A percentile compares a stretch with the other conserved stretches of the same genome.
Evolutionary conservation across 2,113 vertebrate species (phyloP).

Genomic region (Vulpes lagopus): DNA sequence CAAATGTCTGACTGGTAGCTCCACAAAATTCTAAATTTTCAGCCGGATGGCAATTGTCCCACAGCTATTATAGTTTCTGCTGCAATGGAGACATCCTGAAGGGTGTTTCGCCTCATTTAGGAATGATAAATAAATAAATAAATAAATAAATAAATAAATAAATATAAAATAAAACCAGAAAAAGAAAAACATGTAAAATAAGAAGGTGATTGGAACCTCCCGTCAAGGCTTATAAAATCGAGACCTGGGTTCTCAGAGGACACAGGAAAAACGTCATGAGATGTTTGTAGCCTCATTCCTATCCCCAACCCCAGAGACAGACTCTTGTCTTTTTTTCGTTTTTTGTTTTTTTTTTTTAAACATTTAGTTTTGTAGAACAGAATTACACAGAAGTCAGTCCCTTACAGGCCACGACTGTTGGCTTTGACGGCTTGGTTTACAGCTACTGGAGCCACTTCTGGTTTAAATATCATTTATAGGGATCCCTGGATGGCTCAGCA

Average conservation of each 20-base stretch:
- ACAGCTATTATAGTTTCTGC: neutral
- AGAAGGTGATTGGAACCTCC: neutral
- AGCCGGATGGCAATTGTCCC: neutral
- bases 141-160: too few species aligned
- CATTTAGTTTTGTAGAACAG: neutral
- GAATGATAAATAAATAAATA: too few species aligned
- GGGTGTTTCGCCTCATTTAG: neutral
- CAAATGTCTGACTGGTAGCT: fast-evolving
- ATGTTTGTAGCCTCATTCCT: neutral
- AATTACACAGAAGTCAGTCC: neutral
- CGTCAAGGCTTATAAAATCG: neutral
- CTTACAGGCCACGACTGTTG: neutral
- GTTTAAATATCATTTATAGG: neutral
- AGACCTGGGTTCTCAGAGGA: neutral
- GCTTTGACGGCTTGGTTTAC: neutral
- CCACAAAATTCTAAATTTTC: neutral
- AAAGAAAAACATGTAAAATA: neutral
- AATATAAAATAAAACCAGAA: neutral
- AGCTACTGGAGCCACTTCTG: neutral
- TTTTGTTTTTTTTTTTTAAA: neutral
- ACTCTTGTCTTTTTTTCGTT: neutral
- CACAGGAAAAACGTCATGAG: neutral
- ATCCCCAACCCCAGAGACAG: neutral
- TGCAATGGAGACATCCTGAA: neutral
- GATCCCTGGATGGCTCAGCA: too few species aligned